Percentiles rank a stretch among this genome's conserved stretches.
Evolutionary conservation across 2,113 vertebrate species (phyloP).

Genomic region (Chionis minor): DNA sequence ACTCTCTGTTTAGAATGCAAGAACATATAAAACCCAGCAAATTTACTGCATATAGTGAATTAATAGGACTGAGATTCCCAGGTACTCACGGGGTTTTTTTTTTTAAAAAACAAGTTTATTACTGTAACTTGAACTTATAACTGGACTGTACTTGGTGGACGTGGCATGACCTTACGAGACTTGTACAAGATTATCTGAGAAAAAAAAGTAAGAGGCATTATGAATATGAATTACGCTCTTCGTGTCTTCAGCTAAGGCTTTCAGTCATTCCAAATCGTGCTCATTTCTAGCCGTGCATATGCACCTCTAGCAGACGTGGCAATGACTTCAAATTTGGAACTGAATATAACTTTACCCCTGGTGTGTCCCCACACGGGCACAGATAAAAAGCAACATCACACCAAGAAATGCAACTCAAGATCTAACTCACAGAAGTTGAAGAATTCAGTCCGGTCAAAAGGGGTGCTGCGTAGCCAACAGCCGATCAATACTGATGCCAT

Average conservation of each 20-base stretch:
- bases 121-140: neutral
- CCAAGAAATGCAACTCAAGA: neutral
- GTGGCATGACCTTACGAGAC: neutral
- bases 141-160: neutral
- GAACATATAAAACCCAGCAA: neutral
- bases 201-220: neutral
- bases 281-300: neutral
- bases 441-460: neutral
- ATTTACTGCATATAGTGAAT: neutral
- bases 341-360: neutral
- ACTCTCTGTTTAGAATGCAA: neutral
- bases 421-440: neutral
- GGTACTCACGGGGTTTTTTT: neutral
- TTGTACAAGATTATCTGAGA: neutral
- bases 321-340: neutral
- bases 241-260: neutral
- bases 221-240: neutral
- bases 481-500: accelerated
- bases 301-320: accelerated
- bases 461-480: neutral
- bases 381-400: neutral
- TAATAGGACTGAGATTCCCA: neutral
- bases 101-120: neutral
- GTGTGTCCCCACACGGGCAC: neutral
- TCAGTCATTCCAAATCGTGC: neutral